Evolutionary conservation across 1,140 invertebrate species (phyloP).

Genomic region (Spodoptera litura): DNA sequence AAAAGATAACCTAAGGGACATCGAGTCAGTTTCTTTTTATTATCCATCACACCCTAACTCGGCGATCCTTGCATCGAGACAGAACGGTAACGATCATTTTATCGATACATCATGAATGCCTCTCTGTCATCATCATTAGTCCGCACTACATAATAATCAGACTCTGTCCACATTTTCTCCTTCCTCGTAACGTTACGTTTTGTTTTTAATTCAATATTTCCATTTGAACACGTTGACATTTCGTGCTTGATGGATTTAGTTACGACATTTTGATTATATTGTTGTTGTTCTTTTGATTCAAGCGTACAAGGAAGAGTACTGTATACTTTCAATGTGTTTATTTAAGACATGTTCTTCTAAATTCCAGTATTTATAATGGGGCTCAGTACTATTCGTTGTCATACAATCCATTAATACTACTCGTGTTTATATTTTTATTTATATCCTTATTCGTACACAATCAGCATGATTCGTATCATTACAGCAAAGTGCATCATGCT

Average conservation of each 20-base stretch:
- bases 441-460: constrained; percentile 72
- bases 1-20: constrained; percentile 72
- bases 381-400: constrained; percentile 75
- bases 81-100: constrained; percentile 84
- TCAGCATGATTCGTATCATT: constrained; percentile 81
- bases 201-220: constrained; percentile 69
- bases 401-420: constrained; percentile 56
- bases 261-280: constrained; percentile 66
- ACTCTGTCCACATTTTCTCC: constrained; percentile 81
- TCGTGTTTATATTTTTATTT: constrained; percentile 68
- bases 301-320: constrained; percentile 73
- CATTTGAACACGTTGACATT: constrained; percentile 61
- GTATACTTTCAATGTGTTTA: constrained; percentile 23
- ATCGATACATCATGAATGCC: constrained; percentile 84
- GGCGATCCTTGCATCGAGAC: constrained; percentile 81
- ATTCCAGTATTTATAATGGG: background rate
- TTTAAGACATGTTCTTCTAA: constrained; percentile 2
- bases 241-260: constrained; percentile 75
- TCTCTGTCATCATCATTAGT: constrained; percentile 85
- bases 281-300: constrained; percentile 64
- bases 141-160: constrained; percentile 71
- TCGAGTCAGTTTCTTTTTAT: constrained; percentile 76
- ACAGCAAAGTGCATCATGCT: constrained; percentile 83
- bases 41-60: constrained; percentile 75
- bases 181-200: constrained; percentile 75